Conservation (phyloP, 1,140 invertebrate species). For the Drosophila miranda region DNA sequence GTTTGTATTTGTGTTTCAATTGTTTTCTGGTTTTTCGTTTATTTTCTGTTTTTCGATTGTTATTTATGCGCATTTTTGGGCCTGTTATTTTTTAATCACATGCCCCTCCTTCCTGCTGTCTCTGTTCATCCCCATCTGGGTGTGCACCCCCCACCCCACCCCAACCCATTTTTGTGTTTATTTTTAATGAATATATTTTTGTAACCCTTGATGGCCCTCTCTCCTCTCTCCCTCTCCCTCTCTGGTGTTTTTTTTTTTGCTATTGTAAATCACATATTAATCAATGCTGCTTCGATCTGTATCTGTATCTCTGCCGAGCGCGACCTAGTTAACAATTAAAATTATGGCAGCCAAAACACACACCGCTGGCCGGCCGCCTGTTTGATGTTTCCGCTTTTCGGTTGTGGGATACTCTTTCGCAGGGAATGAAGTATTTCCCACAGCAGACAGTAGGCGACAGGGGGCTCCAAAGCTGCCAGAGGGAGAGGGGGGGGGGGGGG, state of each 20-base stretch:
- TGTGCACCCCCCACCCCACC: neutral
- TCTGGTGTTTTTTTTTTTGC: slow-evolving; percentile 1
- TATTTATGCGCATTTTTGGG: slow-evolving; percentile 76
- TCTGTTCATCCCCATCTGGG: slow-evolving; percentile 7
- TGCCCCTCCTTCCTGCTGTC: slow-evolving; percentile 50
- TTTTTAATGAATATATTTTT: slow-evolving; percentile 74
- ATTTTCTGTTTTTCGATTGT: slow-evolving; percentile 18
- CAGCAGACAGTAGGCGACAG: no score
- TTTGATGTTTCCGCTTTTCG: slow-evolving; percentile 58
- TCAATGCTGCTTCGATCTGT: slow-evolving; percentile 51
- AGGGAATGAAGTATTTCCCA: no score
- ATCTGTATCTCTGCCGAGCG: slow-evolving; percentile 9
- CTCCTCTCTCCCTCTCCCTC: slow-evolving; percentile 10
- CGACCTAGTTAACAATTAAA: slow-evolving; percentile 76
- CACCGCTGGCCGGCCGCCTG: slow-evolving; percentile 3
- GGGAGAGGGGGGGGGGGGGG: no score
- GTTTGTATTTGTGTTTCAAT: neutral
- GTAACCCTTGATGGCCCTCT: slow-evolving; percentile 32
- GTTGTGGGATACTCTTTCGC: neutral
- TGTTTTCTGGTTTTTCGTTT: neutral
- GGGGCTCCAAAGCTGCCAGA: no score
- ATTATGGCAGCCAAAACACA: slow-evolving; percentile 28
- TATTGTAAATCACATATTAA: slow-evolving; percentile 54
- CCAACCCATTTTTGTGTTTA: slow-evolving; percentile 41
- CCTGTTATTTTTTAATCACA: slow-evolving; percentile 77